Evolutionary conservation across 2,113 vertebrate genomes (phyloP), one percentile per base, ranked within the genome.

Genomic region (Lophotis ruficrista): DNA sequence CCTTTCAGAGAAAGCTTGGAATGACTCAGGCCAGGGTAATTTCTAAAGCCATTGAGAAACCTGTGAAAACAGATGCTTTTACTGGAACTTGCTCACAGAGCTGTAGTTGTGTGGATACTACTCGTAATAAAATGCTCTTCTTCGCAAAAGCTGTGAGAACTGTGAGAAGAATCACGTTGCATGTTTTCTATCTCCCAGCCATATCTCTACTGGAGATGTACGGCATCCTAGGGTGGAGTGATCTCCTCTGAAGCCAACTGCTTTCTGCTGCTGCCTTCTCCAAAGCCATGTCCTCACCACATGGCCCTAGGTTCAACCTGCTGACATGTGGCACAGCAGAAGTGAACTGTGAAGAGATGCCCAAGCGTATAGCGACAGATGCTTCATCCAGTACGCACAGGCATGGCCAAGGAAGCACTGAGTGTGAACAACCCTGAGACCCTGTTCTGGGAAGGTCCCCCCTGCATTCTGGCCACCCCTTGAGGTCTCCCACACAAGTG

Each of bases 401-500:
- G 35, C 33, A 56, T 24, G 45, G n/a, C 41, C 3, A 1, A 73
- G 47, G 61, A 43, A 87, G 38, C 41, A 30, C 37, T 33, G 22
- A 12, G 9, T 25, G 45, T 15, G 17, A 66, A 13, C 48, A 77
- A 19, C 33, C 48, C 58, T 24, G 5, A 66, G 20, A 43, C 5
- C 9, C 45, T 50, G 3, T 8, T 54, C 60, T 33, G 61, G 53
- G 71, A 78, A 71, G 37, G 43, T 83, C 10, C 17, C 35, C 13
- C 5, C 27, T 25, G 1, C 0, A 0, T 37, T 18, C 35, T 72
- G 57, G 21, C 27, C 79, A 48, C 35, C 47, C 54, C 25, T 25
- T 0, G 2, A 27, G 24, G 10, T 18, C 35, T 14, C 38, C 12
- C 1, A 1, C 41, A 24, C 14, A 27, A 60, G 45, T 1, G 2